A percentile compares a stretch with the other conserved stretches of the same genome.
Evolutionary conservation across 2,888 invertebrate genomes (phyloP).

Genomic region (Callyntrura sp.): DNA sequence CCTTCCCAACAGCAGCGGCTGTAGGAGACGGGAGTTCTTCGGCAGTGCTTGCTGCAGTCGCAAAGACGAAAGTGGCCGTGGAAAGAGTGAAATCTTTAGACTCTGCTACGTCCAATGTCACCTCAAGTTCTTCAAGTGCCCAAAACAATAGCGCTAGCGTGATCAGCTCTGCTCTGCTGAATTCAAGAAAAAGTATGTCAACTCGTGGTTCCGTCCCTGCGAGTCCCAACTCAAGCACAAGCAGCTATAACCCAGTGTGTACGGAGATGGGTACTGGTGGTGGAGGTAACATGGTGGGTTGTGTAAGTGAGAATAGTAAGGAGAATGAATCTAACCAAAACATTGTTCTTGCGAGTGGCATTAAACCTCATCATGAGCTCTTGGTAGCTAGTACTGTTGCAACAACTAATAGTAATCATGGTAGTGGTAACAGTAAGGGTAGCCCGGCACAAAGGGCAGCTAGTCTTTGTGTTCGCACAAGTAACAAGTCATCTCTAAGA

Average conservation of each 20-base stretch:
- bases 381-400: constrained; percentile 30
- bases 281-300: constrained; percentile 30
- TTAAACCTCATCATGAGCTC: constrained; percentile 53
- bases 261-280: constrained; percentile 33
- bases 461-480: constrained; percentile 79
- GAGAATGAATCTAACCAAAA: constrained; percentile 19
- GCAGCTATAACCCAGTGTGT: neutral
- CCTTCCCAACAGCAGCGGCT: constrained; percentile 72
- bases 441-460: constrained; percentile 80
- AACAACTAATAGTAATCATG: constrained; percentile 27
- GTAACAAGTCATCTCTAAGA: constrained; percentile 60
- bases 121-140: constrained; percentile 59
- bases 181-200: constrained; percentile 73
- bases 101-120: constrained; percentile 62
- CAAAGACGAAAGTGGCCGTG: constrained; percentile 80
- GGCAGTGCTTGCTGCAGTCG: constrained; percentile 61
- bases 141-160: constrained; percentile 20
- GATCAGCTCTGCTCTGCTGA: constrained; percentile 41
- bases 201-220: constrained; percentile 51
- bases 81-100: constrained; percentile 82
- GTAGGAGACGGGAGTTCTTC: constrained; percentile 72
- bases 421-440: constrained; percentile 60
- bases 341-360: constrained; percentile 29
- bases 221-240: constrained; percentile 48
- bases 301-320: constrained; percentile 59